A percentile compares a stretch with the other conserved stretches of the same genome.
Evolutionary conservation across 2,888 invertebrate genomes (phyloP).

Genomic region (Synanthedon myopaeformis): DNA sequence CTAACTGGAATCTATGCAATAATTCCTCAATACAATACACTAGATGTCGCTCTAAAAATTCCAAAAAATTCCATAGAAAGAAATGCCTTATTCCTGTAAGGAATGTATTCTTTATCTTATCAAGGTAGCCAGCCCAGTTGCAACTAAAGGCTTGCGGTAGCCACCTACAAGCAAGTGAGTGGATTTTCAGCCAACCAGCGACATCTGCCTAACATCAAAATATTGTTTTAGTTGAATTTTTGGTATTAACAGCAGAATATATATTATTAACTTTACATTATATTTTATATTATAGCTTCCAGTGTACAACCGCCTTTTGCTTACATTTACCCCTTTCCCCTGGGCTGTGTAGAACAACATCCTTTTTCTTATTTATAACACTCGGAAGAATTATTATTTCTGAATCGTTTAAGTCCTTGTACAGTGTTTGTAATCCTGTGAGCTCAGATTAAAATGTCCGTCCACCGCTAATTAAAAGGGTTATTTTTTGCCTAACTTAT

Average conservation of each 20-base stretch:
- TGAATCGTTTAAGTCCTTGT: constrained; percentile 69
- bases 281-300: constrained; percentile 11
- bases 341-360: constrained; percentile 26
- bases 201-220: no score
- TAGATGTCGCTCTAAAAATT: no score
- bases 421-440: constrained; percentile 56
- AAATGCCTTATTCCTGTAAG: no score
- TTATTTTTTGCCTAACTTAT: constrained; percentile 54
- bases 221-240: background rate
- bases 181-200: no score
- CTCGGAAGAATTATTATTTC: constrained; percentile 65
- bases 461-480: constrained; percentile 62
- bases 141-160: no score
- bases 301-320: constrained; percentile 17
- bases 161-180: no score
- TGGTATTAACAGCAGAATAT: background rate
- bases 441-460: constrained; percentile 56
- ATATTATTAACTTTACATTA: no score
- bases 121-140: no score
- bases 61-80: no score
- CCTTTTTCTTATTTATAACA: constrained; percentile 63
- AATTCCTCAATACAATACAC: no score
- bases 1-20: no score
- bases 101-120: no score
- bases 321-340: constrained; percentile 27